Percentiles rank a stretch among this genome's conserved stretches.
Conservation (phyloP, 2,113 vertebrate species). For the Scomber japonicus region DNA sequence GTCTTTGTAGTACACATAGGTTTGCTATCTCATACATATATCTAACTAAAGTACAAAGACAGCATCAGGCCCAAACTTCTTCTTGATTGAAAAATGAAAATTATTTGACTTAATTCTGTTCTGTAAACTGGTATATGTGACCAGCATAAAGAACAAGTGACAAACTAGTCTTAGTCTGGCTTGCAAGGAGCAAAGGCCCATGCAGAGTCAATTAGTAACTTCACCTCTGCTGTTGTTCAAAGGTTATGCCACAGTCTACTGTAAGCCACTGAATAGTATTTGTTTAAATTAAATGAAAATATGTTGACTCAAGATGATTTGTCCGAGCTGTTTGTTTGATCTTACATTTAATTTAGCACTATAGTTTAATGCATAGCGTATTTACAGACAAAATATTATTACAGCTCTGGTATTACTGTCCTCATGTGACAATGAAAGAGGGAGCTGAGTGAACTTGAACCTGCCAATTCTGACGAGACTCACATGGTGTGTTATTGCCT, state of each 20-base stretch:
- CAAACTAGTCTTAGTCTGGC: neutral
- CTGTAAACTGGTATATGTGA: neutral
- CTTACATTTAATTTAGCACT: neutral
- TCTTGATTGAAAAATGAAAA: neutral
- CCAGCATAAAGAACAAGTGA: neutral
- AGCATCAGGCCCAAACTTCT: neutral
- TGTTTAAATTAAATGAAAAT: constrained; percentile 28
- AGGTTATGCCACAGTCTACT: constrained; percentile 45
- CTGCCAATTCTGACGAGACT: neutral
- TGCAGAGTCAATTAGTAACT: constrained; percentile 76
- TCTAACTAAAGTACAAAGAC: neutral
- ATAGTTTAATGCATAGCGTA: neutral
- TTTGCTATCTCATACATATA: neutral
- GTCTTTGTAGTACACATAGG: neutral
- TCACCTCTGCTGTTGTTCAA: constrained; percentile 52
- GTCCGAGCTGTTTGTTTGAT: neutral
- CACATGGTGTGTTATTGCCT: no score
- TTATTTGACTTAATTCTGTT: neutral
- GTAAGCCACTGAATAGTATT: neutral
- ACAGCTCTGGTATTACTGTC: neutral
- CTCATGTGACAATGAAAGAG: neutral
- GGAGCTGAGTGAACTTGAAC: neutral
- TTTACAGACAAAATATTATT: neutral
- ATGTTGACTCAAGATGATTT: neutral
- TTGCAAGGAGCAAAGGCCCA: constrained; percentile 53